Evolutionary conservation across 2,113 vertebrate species (phyloP), one percentile per base, ranked within the genome.

Genomic region (Solea senegalensis): DNA sequence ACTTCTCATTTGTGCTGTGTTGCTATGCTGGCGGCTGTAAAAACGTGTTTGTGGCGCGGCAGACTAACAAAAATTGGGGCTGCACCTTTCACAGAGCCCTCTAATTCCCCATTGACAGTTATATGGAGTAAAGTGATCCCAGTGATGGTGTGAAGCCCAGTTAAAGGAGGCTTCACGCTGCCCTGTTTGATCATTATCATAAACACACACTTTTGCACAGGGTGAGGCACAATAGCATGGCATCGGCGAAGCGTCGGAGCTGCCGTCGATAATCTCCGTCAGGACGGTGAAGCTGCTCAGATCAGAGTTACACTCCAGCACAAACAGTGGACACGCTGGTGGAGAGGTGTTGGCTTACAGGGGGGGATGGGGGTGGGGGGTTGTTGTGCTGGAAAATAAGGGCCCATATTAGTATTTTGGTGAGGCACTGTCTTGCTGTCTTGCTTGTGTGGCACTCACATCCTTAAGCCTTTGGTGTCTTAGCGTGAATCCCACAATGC

Each of bases 381-480:
- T 71, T 74, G 83, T 85, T 89, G 86, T 89, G 86, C 78, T 88
- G 62, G 68, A 90, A 90, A 90, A 91, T 89, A 90, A 91, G 86
- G 88, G 85, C 74, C 79, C 61, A 80, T 85, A 92, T 93, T 93
- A 92, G 92, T 93, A 92, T 93, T 91, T 88, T 48, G 45, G 84
- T 77, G 86, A 91, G 83, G 90, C 70, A 69, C 66, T 53, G 76
- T 79, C 86, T 90, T 86, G 86, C 83, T 89, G 76, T 81, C 86
- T 91, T 90, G 88, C 86, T 88, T 92, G 89, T 92, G 91, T 90
- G 90, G 87, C 70, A 84, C 86, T 92, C 84, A 81, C 84, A 76
- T 85, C 85, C 88, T 90, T 93, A 93, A 94, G 92, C 92, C 92
- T 86, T 85, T 57, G 77, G 88, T 84, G 89, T 90, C 89, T 91